A percentile compares a stretch with the other conserved stretches of the same genome.
Evolutionary conservation across 2,888 invertebrate species (phyloP).

Genomic region (Eremobia ochroleuca): DNA sequence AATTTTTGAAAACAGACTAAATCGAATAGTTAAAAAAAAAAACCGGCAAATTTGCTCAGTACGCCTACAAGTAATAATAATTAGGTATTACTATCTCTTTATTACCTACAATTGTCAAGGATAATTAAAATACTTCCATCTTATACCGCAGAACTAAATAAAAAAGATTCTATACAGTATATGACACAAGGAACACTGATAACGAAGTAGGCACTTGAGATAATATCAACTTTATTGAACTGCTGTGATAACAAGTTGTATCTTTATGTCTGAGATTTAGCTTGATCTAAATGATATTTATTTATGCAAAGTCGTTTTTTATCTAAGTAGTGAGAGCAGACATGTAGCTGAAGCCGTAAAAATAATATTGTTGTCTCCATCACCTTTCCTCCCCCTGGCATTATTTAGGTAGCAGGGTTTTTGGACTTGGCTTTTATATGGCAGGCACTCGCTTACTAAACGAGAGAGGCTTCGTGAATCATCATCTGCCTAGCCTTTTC

Average conservation of each 20-base stretch:
- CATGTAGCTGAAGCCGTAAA: background rate
- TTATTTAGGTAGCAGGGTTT: background rate
- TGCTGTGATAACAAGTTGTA: conserved; percentile 40
- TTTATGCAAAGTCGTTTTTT: conserved; percentile 15
- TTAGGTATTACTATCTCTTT: no score
- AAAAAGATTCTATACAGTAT: conserved; percentile 15
- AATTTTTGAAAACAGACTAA: background rate
- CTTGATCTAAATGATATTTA: conserved; percentile 20
- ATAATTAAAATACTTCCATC: background rate
- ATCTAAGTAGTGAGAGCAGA: background rate
- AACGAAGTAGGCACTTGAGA: conserved; percentile 11
- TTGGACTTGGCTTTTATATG: background rate
- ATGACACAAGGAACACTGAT: conserved; percentile 19
- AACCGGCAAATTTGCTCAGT: background rate
- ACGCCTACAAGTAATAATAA: background rate
- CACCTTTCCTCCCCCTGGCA: no score
- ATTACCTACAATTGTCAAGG: background rate
- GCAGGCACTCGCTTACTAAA: background rate
- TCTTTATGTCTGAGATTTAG: conserved; percentile 36
- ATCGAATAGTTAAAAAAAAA: background rate
- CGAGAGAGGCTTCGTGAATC: no score
- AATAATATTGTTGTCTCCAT: background rate
- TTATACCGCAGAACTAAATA: conserved; percentile 20
- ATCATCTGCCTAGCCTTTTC: no score
- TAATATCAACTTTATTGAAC: conserved; percentile 53